Base-by-base conservation (phyloP, 2,888 invertebrate genomes). In the Agonopterix alstromeriana region DNA sequence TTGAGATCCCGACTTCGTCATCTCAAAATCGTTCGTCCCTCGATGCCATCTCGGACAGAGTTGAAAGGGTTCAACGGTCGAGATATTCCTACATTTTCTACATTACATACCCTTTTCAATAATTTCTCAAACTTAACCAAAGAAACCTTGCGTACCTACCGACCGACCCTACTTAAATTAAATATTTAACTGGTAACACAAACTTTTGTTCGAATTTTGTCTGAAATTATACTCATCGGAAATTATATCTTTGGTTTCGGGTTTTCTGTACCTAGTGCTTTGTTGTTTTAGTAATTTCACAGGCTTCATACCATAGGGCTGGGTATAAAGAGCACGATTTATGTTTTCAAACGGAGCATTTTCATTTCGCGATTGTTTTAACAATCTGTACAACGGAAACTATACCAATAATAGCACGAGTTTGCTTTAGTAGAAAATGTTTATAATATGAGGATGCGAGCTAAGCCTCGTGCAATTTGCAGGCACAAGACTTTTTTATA, bases 171-270 rank as follows among this genome's bases (percentile, higher is more conserved):
- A 42, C 47, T 42, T 42, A 47, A 47, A 47, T 48, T 43, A 27
- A 48, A 43, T 48, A 48, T 48, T 38, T 44, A 43, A 48, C 44
- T 48, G 38, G 42, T 36, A 27, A 42, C 36, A 35, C 36, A 43
- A 47, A 42, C 42, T 42, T 42, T 12, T 40, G 40, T 40, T 40
- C 43, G 11, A 44, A 10, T 43, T 27, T 38, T 35, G 44, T 43
- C 12, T 40, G 45, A 36, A 45, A 12, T 42, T 14, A 4, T 11
- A 38, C 10, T 40, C 40, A 10, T 40, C 40, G n/a, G 40, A 40
- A 40, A 40, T 40, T 10, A 40, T 40, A 10, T 40, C n/a, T 5
- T n/a, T 10, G 40, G 10, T 10, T 10, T 40, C 10, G 10, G 40
- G 4, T 40, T 40, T 10, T 40, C n/a, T 7, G 40, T 40, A 8